A percentile compares a stretch with the other conserved stretches of the same genome.
phyloP scores from a whole-genome alignment of 2,888 invertebrate species.

The Sycophila texana region DNA sequence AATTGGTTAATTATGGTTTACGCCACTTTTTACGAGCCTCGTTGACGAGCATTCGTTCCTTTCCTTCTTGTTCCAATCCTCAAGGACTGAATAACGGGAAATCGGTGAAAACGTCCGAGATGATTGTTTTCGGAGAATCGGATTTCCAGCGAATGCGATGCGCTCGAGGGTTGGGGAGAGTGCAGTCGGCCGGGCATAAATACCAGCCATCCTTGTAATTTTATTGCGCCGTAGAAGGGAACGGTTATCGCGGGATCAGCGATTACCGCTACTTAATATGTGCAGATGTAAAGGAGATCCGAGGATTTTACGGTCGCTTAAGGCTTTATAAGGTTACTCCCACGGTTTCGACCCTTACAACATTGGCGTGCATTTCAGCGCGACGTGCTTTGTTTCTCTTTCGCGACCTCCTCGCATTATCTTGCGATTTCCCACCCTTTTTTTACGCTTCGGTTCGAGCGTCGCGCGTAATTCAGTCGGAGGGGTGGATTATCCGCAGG shows the following conservation, averaged over 20 bases:
- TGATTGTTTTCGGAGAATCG: too few species aligned
- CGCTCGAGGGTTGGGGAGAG: too few species aligned
- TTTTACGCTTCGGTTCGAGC: neutral
- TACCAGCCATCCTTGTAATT: neutral
- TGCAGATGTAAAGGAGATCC: constrained; percentile 18
- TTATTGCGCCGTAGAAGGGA: constrained; percentile 11
- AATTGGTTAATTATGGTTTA: too few species aligned
- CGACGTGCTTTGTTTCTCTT: neutral
- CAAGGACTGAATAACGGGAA: too few species aligned
- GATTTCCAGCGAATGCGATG: too few species aligned
- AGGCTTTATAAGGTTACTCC: constrained; percentile 16
- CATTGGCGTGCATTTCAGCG: neutral
- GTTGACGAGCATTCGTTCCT: too few species aligned
- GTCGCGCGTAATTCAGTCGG: neutral
- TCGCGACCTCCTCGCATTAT: neutral
- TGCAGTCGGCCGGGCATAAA: neutral
- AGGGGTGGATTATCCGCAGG: too few species aligned
- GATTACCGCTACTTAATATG: constrained; percentile 28
- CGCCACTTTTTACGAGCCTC: too few species aligned
- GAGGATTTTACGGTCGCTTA: constrained; percentile 19
- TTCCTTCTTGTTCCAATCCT: too few species aligned
- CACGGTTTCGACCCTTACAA: constrained; percentile 2
- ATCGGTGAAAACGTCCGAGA: too few species aligned
- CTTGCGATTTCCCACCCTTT: neutral
- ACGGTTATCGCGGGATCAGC: constrained; percentile 17